phyloP scores from a whole-genome alignment of 2,888 invertebrate genomes.

The Pogonocherus hispidulus region DNA sequence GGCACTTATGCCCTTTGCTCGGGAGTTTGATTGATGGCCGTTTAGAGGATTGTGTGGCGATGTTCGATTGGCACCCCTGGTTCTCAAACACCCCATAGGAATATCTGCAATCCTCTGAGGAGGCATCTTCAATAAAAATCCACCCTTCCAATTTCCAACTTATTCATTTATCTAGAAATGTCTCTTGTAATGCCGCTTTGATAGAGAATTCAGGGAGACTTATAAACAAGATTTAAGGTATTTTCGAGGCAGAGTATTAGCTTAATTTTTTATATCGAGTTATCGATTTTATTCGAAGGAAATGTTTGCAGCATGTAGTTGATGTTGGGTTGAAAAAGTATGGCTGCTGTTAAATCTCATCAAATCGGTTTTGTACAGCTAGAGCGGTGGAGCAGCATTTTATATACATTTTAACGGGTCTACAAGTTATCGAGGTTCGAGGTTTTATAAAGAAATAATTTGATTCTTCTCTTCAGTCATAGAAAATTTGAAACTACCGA shows the following conservation, averaged over 20 bases:
- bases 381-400: no score
- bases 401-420: no score
- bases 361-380: background rate
- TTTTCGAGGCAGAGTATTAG: background rate
- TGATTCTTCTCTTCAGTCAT: no score
- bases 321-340: background rate
- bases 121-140: constrained; percentile 59
- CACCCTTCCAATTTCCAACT: constrained; percentile 57
- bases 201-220: constrained; percentile 18
- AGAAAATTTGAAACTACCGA: no score
- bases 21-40: constrained; percentile 61
- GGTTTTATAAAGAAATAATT: no score
- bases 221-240: constrained; percentile 13
- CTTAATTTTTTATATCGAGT: background rate
- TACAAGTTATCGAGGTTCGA: no score
- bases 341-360: background rate
- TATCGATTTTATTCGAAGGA: background rate
- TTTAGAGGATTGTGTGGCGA: constrained; percentile 59
- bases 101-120: constrained; percentile 54
- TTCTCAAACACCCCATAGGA: constrained; percentile 57
- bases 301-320: background rate
- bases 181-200: constrained; percentile 28
- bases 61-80: constrained; percentile 54
- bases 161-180: constrained; percentile 66
- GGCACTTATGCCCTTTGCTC: constrained; percentile 47